phyloP scores from a whole-genome alignment of 2,888 invertebrate species.

The Tenthredo amoena region DNA sequence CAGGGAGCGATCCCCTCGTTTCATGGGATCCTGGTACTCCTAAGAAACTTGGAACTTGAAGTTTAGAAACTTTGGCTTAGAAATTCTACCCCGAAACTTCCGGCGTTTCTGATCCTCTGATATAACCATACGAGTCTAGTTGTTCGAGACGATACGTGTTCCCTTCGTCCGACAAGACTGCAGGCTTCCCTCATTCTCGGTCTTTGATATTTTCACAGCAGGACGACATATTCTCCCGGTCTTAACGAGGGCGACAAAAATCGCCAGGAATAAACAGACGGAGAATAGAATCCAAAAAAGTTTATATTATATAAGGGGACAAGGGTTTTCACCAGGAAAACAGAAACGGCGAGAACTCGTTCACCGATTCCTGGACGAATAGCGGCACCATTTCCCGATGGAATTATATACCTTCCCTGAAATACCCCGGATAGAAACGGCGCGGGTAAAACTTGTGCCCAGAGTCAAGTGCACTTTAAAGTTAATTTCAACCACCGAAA shows the following conservation, averaged over 20 bases:
- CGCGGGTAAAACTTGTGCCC: neutral
- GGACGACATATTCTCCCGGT: neutral
- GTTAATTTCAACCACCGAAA: constrained; percentile 15
- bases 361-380: neutral
- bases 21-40: constrained; percentile 10
- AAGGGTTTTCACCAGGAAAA: neutral
- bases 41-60: constrained; percentile 38
- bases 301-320: neutral
- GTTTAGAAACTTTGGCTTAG: constrained; percentile 35
- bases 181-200: neutral
- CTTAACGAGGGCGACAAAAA: too few species aligned
- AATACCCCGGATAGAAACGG: neutral
- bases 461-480: constrained; percentile 27
- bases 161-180: neutral
- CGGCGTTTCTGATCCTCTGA: neutral
- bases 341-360: neutral
- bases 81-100: neutral
- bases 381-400: neutral
- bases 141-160: neutral
- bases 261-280: neutral
- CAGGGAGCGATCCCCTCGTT: neutral
- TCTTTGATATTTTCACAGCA: neutral
- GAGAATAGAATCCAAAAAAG: neutral
- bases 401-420: neutral
- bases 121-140: neutral